Percentiles rank a stretch among this genome's conserved stretches.
phyloP scores from a whole-genome alignment of 2,888 invertebrate species.

The Brachyptera putata region DNA sequence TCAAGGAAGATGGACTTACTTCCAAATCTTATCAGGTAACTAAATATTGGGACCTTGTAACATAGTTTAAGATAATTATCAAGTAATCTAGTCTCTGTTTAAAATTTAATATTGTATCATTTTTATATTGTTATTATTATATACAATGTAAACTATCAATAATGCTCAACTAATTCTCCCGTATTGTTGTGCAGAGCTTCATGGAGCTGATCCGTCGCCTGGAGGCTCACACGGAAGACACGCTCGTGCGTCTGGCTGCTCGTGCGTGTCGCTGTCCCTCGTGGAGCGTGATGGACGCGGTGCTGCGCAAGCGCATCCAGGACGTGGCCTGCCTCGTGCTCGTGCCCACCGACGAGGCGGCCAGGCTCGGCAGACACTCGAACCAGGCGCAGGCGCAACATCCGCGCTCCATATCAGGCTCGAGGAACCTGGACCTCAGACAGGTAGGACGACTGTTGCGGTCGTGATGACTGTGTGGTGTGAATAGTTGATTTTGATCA shows the following conservation, averaged over 20 bases:
- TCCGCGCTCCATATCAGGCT: conserved; percentile 32
- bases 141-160: too few species aligned
- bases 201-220: conserved; percentile 58
- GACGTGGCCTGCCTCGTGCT: conserved; percentile 55
- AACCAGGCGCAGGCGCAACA: not conserved
- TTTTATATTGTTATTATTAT: too few species aligned
- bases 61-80: too few species aligned
- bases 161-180: too few species aligned
- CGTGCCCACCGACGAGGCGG: conserved; percentile 40
- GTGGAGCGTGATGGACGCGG: conserved; percentile 61
- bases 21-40: too few species aligned
- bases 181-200: conserved; percentile 51
- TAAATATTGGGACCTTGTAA: too few species aligned
- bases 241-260: conserved; percentile 65
- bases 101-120: too few species aligned
- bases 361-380: conserved; percentile 32
- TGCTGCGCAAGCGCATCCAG: conserved; percentile 59
- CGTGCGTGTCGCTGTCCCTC: conserved; percentile 59
- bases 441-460: too few species aligned
- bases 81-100: too few species aligned
- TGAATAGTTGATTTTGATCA: too few species aligned
- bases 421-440: conserved; percentile 44
- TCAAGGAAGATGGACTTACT: too few species aligned
- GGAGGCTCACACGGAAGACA: conserved; percentile 63
- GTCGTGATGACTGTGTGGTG: too few species aligned